Conservation (phyloP, 2,797 vertebrate species). For the Characodon lateralis region DNA sequence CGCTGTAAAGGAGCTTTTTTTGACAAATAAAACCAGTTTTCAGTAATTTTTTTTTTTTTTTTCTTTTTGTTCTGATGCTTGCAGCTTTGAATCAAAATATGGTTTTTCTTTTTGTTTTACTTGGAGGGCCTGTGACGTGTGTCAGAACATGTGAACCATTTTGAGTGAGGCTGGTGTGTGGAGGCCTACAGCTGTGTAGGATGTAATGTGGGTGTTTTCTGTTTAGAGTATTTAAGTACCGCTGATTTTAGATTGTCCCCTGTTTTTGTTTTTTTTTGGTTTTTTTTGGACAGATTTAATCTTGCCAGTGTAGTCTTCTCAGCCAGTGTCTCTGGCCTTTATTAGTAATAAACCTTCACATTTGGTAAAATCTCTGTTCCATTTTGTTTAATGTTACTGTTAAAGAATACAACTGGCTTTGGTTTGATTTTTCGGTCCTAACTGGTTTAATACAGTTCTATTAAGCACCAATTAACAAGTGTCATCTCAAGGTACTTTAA, state of each 20-base stretch:
- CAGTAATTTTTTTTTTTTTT: constrained; percentile 66
- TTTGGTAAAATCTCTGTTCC: constrained; percentile 63
- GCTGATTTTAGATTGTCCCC: constrained; percentile 58
- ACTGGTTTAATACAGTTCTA: too few relatives aligned
- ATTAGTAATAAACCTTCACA: constrained; percentile 80
- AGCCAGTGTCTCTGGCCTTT: constrained; percentile 70
- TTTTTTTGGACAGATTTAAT: constrained; percentile 34
- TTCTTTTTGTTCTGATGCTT: constrained; percentile 60
- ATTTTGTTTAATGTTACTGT: constrained; percentile 50
- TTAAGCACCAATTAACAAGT: too few relatives aligned
- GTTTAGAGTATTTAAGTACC: constrained; percentile 45
- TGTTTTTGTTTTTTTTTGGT: constrained; percentile 54
- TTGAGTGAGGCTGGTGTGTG: constrained; percentile 7
- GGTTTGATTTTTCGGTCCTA: background rate
- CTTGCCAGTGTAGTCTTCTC: constrained; percentile 56
- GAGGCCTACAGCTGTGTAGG: constrained; percentile 12
- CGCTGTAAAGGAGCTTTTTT: constrained; percentile 94
- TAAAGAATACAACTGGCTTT: constrained; percentile 6
- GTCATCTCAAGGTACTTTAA: too few relatives aligned
- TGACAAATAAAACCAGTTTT: constrained; percentile 92
- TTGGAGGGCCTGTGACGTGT: constrained; percentile 10
- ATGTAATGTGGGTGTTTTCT: constrained; percentile 22
- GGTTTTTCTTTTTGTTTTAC: constrained; percentile 13
- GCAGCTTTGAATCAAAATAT: constrained; percentile 37
- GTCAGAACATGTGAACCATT: background rate